Evolutionary conservation across 2,888 invertebrate species (phyloP), one percentile per base, ranked within the genome.

Genomic region (Neria commutata): DNA sequence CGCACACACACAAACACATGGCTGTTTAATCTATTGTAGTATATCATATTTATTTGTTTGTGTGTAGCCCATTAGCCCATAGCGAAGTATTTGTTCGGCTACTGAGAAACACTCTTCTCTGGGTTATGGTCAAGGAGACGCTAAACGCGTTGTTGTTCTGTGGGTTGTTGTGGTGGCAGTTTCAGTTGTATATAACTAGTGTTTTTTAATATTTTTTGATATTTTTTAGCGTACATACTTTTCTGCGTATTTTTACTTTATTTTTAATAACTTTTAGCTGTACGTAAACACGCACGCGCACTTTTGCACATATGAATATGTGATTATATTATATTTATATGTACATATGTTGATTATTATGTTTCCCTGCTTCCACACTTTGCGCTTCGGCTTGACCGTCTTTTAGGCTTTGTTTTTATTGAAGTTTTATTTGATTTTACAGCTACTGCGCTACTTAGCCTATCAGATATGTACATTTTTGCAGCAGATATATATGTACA

Each of bases 41-140:
- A n/a, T n/a, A n/a, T n/a, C n/a, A n/a, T n/a, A 37, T 37, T 37
- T 37, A 29, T 29, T 29, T 11, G 11, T 5, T 29, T 5, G 11
- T 29, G 11, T 29, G 29, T 11, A 29, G 11, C 5, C 6, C 11
- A 29, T 11, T 29, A 11, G 5, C 6, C 29, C 5, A 11, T 29
- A 11, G 29, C 29, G 29, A 11, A 8, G 29, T 29, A 8, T 8
- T 11, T 29, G 6, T 11, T 29, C 29, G 5, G 5, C 29, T 37
- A n/a, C n/a, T n/a, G n/a, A n/a, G n/a, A n/a, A n/a, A n/a, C n/a
- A n/a, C n/a, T 37, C 37, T 37, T 37, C 37, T 42, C 42, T 42
- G 14, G 42, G 42, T 42, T 42, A 42, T 42, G 42, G 42, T 42
- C 42, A 42, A 42, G 42, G 42, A 42, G 21, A 29, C 29, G 11